Percentiles rank a stretch among this genome's conserved stretches.
These are phyloP conservation scores for Silvanus unidentatus DNA, from an alignment of 2,888 invertebrate species.

Conservation along the genomic window DNA sequence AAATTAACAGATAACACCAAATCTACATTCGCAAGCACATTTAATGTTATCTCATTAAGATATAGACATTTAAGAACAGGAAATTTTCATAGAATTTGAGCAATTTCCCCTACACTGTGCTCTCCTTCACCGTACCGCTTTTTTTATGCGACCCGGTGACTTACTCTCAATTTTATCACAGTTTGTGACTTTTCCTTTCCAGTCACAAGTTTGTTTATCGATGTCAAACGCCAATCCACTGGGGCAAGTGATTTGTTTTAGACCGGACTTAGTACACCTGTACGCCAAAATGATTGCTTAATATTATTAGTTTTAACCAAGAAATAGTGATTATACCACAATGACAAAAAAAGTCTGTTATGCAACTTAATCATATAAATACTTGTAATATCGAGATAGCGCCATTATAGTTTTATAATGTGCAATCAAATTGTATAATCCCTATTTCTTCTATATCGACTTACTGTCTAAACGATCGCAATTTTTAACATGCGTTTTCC, in stretches of 20 bases:
- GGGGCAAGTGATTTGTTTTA: constrained; percentile 95
- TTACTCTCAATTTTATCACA: constrained; percentile 96
- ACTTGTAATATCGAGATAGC: not conserved
- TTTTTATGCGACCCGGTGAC: constrained; percentile 47
- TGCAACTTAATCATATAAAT: not conserved
- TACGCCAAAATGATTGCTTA: constrained; percentile 35
- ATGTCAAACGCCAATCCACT: constrained; percentile 96
- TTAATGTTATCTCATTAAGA: no score
- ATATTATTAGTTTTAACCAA: constrained; percentile 30
- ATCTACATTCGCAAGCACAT: no score
- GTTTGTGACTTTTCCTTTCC: constrained; percentile 96
- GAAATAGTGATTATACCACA: constrained; percentile 33
- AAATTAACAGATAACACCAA: no score
- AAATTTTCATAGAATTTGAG: not conserved
- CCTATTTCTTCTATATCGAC: constrained; percentile 49
- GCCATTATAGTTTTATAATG: no score
- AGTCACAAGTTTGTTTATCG: constrained; percentile 97
- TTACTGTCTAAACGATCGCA: constrained; percentile 92
- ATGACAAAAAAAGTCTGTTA: not conserved
- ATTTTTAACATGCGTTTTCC: constrained; percentile 95
- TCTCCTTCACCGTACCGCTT: constrained; percentile 31
- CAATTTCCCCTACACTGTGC: not conserved
- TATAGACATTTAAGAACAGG: no score
- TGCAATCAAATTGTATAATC: constrained; percentile 15
- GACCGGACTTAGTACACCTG: constrained; percentile 92